A percentile compares a stretch with the other conserved stretches of the same genome.
These are phyloP conservation scores for Argentina silus DNA, from an alignment of 2,797 vertebrate genomes.

Conservation along the genomic window DNA sequence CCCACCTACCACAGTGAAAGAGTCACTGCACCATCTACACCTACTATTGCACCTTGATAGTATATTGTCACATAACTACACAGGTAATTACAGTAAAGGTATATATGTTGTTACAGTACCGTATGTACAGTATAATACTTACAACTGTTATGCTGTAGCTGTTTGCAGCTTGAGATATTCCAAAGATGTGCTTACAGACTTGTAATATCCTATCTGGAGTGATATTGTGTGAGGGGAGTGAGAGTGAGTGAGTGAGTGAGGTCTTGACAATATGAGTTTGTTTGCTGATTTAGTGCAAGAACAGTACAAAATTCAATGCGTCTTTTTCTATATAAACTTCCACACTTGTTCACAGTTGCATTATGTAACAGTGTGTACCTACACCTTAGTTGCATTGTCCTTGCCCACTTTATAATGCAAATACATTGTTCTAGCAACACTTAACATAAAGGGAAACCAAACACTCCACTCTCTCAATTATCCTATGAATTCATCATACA, in stretches of 20 bases:
- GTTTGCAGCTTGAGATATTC: too few relatives aligned
- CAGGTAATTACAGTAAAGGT: too few relatives aligned
- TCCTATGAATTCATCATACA: constrained; percentile 61
- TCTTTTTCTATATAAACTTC: too few relatives aligned
- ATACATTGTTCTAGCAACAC: constrained; percentile 35
- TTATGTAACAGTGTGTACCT: not conserved
- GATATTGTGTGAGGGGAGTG: too few relatives aligned
- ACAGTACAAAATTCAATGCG: too few relatives aligned
- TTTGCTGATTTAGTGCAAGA: too few relatives aligned
- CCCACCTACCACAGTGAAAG: not conserved
- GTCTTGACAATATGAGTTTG: too few relatives aligned
- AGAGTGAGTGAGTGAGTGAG: too few relatives aligned
- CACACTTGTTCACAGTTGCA: not conserved
- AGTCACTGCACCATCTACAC: not conserved
- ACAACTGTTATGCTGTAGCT: too few relatives aligned
- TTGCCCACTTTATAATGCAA: not conserved
- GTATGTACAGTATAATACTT: not conserved
- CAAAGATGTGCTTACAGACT: too few relatives aligned
- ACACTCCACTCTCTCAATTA: constrained; percentile 35
- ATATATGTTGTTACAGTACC: not conserved
- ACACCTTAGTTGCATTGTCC: not conserved
- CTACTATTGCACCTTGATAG: not conserved
- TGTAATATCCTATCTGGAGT: too few relatives aligned
- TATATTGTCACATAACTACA: too few relatives aligned
- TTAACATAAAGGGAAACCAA: constrained; percentile 41